Conservation (phyloP, 2,888 invertebrate species). For the Amphipoea lucens region DNA sequence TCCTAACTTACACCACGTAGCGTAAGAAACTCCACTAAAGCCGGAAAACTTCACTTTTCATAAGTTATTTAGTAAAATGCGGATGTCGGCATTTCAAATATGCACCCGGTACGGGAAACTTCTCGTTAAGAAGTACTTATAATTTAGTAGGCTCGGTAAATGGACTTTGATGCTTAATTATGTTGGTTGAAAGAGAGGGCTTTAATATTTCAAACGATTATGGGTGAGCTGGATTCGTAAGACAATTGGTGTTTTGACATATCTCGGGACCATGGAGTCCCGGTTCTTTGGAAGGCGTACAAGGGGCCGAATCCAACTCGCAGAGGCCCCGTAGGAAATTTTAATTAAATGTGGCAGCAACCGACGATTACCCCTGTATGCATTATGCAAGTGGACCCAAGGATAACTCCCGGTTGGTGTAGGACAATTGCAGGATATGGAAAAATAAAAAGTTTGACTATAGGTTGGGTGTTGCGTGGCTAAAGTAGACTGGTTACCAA, state of each 20-base stretch:
- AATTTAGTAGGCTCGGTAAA: constrained; percentile 34
- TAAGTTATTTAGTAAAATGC: constrained; percentile 66
- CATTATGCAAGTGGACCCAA: no score
- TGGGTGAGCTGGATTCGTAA: not conserved
- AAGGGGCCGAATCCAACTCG: no score
- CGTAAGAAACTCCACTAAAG: constrained; percentile 52
- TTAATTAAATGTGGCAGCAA: no score
- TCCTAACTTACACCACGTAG: constrained; percentile 34
- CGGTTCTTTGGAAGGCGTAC: no score
- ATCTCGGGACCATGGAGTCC: no score
- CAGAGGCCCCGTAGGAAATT: no score
- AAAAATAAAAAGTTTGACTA: no score
- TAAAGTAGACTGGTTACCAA: no score
- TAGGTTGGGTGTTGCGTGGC: no score
- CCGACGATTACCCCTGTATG: no score
- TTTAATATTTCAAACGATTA: constrained; percentile 10
- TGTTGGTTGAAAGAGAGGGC: not conserved
- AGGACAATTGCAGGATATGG: no score
- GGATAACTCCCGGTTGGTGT: no score
- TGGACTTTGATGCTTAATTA: not conserved
- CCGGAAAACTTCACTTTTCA: constrained; percentile 65
- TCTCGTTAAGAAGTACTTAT: constrained; percentile 33
- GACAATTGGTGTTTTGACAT: not conserved
- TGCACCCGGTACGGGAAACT: constrained; percentile 52
- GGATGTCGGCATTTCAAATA: constrained; percentile 62